These are phyloP conservation scores for Nebria salina DNA, from an alignment of 2,888 invertebrate species.

Conservation along the genomic window DNA sequence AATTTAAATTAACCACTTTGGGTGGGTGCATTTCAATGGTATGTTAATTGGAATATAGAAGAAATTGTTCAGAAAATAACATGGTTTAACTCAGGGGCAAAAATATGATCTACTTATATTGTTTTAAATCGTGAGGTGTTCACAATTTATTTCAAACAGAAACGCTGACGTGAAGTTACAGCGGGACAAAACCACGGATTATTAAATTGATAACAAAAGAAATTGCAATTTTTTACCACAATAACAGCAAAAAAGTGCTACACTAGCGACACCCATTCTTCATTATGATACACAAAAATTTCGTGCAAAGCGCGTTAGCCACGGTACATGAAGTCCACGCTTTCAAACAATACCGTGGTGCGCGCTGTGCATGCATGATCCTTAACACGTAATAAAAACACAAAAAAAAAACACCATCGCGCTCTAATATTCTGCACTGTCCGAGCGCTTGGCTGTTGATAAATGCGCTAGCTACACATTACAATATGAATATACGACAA, in stretches of 20 bases:
- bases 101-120: neutral
- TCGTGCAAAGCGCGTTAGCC: neutral
- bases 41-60: too few species aligned
- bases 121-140: neutral
- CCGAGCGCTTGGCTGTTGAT: neutral
- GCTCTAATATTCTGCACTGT: neutral
- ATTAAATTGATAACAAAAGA: slow-evolving; percentile 1
- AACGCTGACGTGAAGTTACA: too few species aligned
- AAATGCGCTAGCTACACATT: neutral
- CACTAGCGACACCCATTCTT: neutral
- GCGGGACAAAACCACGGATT: neutral
- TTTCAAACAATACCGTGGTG: neutral
- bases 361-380: neutral
- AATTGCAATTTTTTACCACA: neutral
- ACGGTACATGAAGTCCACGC: neutral
- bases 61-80: too few species aligned
- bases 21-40: too few species aligned
- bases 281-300: neutral
- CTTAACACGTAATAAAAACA: neutral
- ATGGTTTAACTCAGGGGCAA: too few species aligned
- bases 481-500: neutral
- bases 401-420: neutral
- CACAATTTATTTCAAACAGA: neutral
- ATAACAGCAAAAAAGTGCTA: neutral
- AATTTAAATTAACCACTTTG: too few species aligned